Evolutionary conservation across 1,140 invertebrate genomes (phyloP).

Genomic region (Euschistus heros): DNA sequence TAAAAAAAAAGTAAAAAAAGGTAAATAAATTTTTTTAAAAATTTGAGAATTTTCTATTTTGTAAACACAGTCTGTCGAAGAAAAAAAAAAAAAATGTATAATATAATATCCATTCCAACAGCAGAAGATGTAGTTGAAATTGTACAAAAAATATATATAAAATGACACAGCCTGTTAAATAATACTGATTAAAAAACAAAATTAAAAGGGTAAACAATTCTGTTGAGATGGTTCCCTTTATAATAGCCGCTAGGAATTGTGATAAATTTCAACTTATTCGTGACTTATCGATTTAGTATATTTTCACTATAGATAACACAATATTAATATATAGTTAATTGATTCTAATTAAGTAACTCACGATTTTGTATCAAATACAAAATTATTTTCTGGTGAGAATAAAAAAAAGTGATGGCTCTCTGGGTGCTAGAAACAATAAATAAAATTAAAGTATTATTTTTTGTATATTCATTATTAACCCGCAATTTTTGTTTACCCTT

Average conservation of each 20-base stretch:
- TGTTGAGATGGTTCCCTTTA: background rate
- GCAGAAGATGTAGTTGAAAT: constrained; percentile 20
- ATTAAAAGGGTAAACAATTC: constrained; percentile 22
- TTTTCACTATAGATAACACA: constrained; percentile 17
- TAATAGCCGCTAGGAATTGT: constrained; percentile 6
- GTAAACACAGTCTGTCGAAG: constrained; percentile 19
- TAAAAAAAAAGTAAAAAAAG: constrained; percentile 16
- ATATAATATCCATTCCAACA: constrained; percentile 26
- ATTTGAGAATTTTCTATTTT: constrained; percentile 26
- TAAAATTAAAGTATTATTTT: constrained; percentile 4
- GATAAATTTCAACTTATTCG: constrained; percentile 11
- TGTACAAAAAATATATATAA: constrained; percentile 18
- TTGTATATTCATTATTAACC: constrained; percentile 11
- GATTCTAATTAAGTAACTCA: constrained; percentile 9
- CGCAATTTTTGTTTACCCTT: constrained; percentile 1
- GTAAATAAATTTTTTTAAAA: constrained; percentile 13
- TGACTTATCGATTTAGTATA: constrained; percentile 9
- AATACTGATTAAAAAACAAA: background rate
- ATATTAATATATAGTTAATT: constrained; percentile 11
- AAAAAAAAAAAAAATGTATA: constrained; percentile 14
- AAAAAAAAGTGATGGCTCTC: constrained; percentile 1
- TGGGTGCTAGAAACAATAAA: constrained; percentile 16
- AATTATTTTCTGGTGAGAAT: constrained; percentile 11
- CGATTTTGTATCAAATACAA: constrained; percentile 13
- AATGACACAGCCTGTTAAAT: background rate